Conservation (phyloP, 2,113 vertebrate species). For the Phyllostomus hastatus region DNA sequence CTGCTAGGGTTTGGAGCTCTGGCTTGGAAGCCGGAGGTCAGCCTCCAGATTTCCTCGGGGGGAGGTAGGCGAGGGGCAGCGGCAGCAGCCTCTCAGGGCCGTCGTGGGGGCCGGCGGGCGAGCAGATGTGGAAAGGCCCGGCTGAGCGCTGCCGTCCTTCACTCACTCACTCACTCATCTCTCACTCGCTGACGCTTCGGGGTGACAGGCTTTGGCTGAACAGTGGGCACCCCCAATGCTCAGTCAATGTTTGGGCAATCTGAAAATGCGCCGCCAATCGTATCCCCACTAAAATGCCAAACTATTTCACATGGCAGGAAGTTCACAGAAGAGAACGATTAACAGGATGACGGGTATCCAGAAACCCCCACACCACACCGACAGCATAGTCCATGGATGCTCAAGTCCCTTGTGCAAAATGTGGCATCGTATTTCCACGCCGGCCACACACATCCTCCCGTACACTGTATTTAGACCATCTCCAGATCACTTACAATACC, state of each 20-base stretch:
- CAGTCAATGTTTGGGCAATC: background rate
- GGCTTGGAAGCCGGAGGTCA: background rate
- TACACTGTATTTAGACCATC: background rate
- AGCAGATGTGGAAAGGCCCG: accelerated
- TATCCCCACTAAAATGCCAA: background rate
- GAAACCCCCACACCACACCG: accelerated
- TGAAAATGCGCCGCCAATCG: background rate
- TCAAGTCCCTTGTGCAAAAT: background rate
- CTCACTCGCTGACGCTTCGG: background rate
- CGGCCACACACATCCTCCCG: too few species aligned
- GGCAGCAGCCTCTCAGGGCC: background rate
- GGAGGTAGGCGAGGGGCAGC: background rate
- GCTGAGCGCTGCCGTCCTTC: background rate
- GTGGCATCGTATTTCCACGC: background rate
- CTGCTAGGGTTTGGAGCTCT: background rate
- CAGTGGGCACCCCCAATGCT: background rate
- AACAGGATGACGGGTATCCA: background rate
- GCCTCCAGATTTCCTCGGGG: background rate
- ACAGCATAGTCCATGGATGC: background rate
- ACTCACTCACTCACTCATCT: too few species aligned
- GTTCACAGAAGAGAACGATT: background rate
- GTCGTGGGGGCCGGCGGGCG: accelerated
- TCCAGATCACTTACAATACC: background rate
- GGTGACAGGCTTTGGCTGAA: background rate
- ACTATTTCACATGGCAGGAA: background rate